Evolutionary conservation across 2,888 invertebrate species (phyloP).

Genomic region (Dicranocentrus wangi): DNA sequence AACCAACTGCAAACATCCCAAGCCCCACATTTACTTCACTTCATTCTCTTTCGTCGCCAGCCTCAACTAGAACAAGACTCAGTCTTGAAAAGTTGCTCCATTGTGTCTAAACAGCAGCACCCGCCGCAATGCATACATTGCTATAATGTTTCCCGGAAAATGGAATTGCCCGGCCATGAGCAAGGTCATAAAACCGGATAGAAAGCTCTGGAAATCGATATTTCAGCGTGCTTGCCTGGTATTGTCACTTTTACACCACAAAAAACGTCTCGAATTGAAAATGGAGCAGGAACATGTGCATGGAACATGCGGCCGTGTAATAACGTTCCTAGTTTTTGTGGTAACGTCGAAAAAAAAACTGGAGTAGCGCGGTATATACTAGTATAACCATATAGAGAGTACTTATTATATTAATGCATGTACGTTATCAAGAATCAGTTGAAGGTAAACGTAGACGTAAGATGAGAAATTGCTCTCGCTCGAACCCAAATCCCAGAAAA

Average conservation of each 20-base stretch:
- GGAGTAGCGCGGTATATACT: no score
- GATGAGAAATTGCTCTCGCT: no score
- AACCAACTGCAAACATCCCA: slow-evolving; percentile 4
- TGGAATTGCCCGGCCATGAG: slow-evolving; percentile 56
- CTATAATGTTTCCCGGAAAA: slow-evolving; percentile 44
- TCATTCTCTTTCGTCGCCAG: background rate
- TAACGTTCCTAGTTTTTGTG: background rate
- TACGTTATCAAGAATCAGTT: no score
- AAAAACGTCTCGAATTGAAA: background rate
- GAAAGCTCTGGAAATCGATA: slow-evolving; percentile 58
- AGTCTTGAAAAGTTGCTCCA: slow-evolving; percentile 7
- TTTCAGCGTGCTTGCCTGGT: background rate
- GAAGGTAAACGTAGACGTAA: no score
- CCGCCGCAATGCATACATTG: slow-evolving; percentile 49
- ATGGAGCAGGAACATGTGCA: no score
- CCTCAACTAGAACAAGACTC: background rate
- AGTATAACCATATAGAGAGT: no score
- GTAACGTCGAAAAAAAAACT: no score
- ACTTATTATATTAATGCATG: no score
- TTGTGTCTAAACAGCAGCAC: slow-evolving; percentile 12
- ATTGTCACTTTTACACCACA: slow-evolving; percentile 4
- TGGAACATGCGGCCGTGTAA: no score
- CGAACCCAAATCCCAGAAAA: no score
- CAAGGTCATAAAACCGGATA: slow-evolving; percentile 61
- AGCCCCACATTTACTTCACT: background rate